Evolutionary conservation across 1,140 invertebrate genomes (phyloP), one percentile per base, ranked within the genome.

Genomic region (Pseudomyrmex flavicornis): DNA sequence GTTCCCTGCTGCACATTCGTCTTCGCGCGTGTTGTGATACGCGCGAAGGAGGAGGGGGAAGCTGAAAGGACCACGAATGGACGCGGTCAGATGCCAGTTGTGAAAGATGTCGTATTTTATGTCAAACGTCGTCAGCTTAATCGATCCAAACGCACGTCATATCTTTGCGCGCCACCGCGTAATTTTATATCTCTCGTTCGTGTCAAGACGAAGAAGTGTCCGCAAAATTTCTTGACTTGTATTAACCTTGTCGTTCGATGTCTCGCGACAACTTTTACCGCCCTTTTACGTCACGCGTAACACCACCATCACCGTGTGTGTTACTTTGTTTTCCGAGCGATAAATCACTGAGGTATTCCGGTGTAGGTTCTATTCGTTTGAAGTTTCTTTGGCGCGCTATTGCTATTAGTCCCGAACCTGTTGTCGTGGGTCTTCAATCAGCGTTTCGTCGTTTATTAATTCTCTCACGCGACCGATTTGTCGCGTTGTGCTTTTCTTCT

Each of bases 61-160:
- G 9, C 13, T 62, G 13, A 62, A 58, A 69, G 83, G 75, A 35
- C 63, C 66, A 73, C 58, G 65, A 48, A 69, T 22, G 73, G 52
- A 77, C 26, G 68, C 26, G 50, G 4, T 59, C 68, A 77, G 65
- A 82, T 75, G 83, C 83, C 76, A 85, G 75, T 87, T 87, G 35
- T 87, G 35, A 35, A 35, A 85, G 83, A 82, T 85, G 85, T 68
- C 77, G 83, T 87, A 87, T 87, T 87, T 87, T 82, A 87, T 66
- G 85, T 85, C 85, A 72, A 82, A 85, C 83, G 83, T 75, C 76
- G 20, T 83, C 83, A 69, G 66, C 83, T 85, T 87, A 87, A 87
- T 87, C 85, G 85, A 87, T 87, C 83, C 75, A 35, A 35, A 35
- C 58, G 22, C 5, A 10, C 85, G 15, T 54, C 2, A 61, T 22